Evolutionary conservation across 2,888 invertebrate species (phyloP).

Genomic region (Gymnocheta viridis): DNA sequence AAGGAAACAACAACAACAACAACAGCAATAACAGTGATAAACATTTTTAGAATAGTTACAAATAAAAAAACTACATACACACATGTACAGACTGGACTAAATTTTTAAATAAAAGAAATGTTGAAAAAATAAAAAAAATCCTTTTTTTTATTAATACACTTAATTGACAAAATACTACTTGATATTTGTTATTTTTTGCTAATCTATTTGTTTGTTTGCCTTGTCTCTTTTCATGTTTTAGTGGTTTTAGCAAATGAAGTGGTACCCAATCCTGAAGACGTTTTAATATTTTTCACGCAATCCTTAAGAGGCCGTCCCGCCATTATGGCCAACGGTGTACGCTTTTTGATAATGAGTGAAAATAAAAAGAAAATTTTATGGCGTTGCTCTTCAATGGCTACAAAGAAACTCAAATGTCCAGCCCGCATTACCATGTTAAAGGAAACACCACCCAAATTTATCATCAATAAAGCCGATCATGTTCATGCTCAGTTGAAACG

Average conservation of each 20-base stretch:
- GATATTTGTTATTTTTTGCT: conserved; percentile 40
- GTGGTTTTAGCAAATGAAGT: conserved; percentile 80
- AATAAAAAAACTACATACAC: not conserved
- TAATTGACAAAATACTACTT: not conserved
- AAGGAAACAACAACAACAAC: not conserved
- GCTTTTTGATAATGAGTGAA: conserved; percentile 82
- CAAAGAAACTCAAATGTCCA: conserved; percentile 82
- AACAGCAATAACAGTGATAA: conserved; percentile 16
- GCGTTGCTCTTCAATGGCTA: conserved; percentile 82
- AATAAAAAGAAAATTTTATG: conserved; percentile 82
- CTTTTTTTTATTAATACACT: conserved; percentile 17
- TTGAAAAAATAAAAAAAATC: conserved; percentile 1
- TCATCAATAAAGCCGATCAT: conserved; percentile 81
- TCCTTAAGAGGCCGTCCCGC: conserved; percentile 81
- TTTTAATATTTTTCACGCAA: conserved; percentile 81
- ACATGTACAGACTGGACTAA: not conserved
- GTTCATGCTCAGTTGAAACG: conserved; percentile 81
- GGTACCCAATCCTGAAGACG: conserved; percentile 79
- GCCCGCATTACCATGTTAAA: conserved; percentile 82
- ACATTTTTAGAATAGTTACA: not conserved
- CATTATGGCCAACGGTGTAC: conserved; percentile 82
- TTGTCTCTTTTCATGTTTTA: conserved; percentile 70
- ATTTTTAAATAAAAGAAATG: conserved; percentile 19
- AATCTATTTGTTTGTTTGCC: conserved; percentile 37
- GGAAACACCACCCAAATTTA: conserved; percentile 81